A percentile compares a stretch with the other conserved stretches of the same genome.
These are phyloP conservation scores for Neostethus bicornis DNA, from an alignment of 2,797 vertebrate species.

Conservation along the genomic window DNA sequence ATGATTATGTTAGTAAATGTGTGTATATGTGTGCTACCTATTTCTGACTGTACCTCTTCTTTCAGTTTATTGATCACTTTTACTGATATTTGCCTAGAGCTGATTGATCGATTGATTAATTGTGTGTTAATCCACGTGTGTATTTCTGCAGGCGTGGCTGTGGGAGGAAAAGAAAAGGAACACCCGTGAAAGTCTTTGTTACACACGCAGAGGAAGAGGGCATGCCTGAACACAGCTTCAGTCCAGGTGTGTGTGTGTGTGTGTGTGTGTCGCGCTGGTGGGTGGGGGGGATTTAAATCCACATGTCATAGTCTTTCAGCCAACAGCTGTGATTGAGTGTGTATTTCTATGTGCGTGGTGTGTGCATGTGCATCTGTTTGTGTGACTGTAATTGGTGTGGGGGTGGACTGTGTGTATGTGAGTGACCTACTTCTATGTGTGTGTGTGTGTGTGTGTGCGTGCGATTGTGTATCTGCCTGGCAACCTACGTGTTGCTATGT, in stretches of 20 bases:
- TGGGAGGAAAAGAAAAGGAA: constrained; percentile 85
- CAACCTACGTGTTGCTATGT: constrained; percentile 35
- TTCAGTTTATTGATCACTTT: constrained; percentile 61
- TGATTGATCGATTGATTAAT: constrained; percentile 63
- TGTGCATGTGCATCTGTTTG: constrained; percentile 28
- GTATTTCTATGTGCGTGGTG: constrained; percentile 28
- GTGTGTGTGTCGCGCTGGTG: constrained; percentile 1
- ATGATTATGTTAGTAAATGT: too few relatives aligned
- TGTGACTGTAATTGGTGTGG: constrained; percentile 50
- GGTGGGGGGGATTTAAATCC: constrained; percentile 19
- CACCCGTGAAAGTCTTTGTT: constrained; percentile 83
- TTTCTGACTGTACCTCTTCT: too few relatives aligned
- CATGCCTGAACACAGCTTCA: constrained; percentile 73
- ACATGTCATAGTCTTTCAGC: constrained; percentile 37
- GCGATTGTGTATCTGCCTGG: constrained; percentile 35
- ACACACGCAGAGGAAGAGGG: constrained; percentile 80
- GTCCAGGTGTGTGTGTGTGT: constrained; percentile 71
- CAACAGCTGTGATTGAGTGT: constrained; percentile 23
- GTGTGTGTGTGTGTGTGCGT: constrained; percentile 37
- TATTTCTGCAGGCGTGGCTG: constrained; percentile 77
- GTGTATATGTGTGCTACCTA: too few relatives aligned
- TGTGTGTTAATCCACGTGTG: constrained; percentile 36
- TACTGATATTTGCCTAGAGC: constrained; percentile 64
- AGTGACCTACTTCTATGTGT: constrained; percentile 63
- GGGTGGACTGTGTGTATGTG: constrained; percentile 52